Base-by-base conservation (phyloP, 64 coral and sea anemone genomes). In the Pocillopora damicornis region DNA sequence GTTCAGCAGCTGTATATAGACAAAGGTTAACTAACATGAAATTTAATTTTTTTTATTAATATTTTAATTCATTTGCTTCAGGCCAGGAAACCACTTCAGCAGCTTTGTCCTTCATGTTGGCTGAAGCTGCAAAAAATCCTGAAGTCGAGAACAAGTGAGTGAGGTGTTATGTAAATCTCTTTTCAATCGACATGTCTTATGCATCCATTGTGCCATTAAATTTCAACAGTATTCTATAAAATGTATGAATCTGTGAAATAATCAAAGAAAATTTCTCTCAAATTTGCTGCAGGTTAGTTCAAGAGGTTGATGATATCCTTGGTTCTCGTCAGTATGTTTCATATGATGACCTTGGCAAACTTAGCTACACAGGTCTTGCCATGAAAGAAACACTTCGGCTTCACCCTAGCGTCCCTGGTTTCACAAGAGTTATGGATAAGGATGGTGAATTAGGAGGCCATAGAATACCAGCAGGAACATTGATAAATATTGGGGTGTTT, bases 361-460 rank as follows among this genome's bases (percentile, higher is more conserved):
- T 91, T 4, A 86, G 71, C 13, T 87, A 79, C 75, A 86, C 42
- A 1, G 36, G 23, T 37, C 79, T 79, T 91, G 90, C 72, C 15
- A 79, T 84, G 22, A 91, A 91, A 73, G 90, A 91, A 26, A 91
- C 90, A 11, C 74, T 91, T 25, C 75, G 90, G 16, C 59, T 91
- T 23, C 82, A 91, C 35, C 90, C 90, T 15, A 83, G 73, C 18
- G 73, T 87, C 9, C 63, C 90, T 14, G 61, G 30, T 18, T 83
- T 91, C 38, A 59, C 58, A 58, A 30, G 60, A 23, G 18, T 75
- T 16, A 87, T 68, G 34, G 35, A 61, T 13, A 91, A 79, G 61
- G 81, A 59, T 18, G 75, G 59, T 73, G 75, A 79, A 60, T 13
- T 91, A 69, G 90, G 60, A 13, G 76, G 82, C 4, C 51, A 91